phyloP scores from a whole-genome alignment of 2,113 vertebrate genomes.

The Scomber japonicus region DNA sequence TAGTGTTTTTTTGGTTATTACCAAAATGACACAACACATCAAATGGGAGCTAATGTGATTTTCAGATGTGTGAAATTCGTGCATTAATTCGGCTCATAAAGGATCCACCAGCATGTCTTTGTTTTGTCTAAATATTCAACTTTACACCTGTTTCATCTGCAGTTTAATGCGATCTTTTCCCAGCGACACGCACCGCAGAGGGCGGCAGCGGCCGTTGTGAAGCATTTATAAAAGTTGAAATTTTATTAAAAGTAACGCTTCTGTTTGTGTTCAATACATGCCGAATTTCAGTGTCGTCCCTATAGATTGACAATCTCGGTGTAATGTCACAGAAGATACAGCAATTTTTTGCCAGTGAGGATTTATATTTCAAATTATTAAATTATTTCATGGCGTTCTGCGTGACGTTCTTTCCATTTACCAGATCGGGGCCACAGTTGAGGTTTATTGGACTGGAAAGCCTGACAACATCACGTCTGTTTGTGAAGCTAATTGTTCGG shows the following conservation, averaged over 20 bases:
- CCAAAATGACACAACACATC: neutral
- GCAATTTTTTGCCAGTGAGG: neutral
- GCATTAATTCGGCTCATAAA: neutral
- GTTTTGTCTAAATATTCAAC: conserved; percentile 15
- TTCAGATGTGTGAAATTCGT: rapidly evolving
- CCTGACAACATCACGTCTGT: conserved; percentile 1
- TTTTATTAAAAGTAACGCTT: neutral
- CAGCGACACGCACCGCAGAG: neutral
- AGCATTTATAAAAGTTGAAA: conserved; percentile 37
- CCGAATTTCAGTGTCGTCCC: neutral
- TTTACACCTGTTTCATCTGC: conserved; percentile 34
- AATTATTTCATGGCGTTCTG: conserved; percentile 13
- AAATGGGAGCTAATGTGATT: rapidly evolving
- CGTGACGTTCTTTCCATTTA: conserved; percentile 26
- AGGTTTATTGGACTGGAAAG: neutral
- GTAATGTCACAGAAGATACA: rapidly evolving
- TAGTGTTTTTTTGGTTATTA: neutral
- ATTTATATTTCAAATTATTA: neutral
- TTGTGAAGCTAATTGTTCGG: neutral
- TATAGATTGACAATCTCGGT: rapidly evolving
- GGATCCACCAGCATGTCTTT: rapidly evolving
- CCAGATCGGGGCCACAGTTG: conserved; percentile 1
- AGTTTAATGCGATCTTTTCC: conserved; percentile 5
- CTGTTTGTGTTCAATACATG: neutral
- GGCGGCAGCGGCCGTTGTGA: conserved; percentile 32